Evolutionary conservation across 2,888 invertebrate species (phyloP).

Genomic region (Phymatocera aterrima): DNA sequence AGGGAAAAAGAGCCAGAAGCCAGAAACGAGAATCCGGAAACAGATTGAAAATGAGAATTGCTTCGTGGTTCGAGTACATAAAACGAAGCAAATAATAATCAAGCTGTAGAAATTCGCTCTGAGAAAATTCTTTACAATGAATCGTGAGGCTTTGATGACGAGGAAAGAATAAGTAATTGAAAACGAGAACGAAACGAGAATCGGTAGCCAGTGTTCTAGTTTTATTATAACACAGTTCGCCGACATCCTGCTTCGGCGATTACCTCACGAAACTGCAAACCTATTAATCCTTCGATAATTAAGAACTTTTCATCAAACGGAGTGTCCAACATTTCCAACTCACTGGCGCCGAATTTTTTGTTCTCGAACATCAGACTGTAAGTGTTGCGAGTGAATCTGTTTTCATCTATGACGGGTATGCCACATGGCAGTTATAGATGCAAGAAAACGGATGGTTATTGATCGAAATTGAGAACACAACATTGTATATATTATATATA

Average conservation of each 20-base stretch:
- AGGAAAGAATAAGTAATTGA: not conserved
- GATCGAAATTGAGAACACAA: not conserved
- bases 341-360: too few species aligned
- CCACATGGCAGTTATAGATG: not conserved
- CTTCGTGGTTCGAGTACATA: not conserved
- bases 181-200: not conserved
- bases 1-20: not conserved
- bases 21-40: too few species aligned
- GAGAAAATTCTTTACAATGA: not conserved
- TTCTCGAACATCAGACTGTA: too few species aligned
- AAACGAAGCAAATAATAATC: constrained; percentile 8
- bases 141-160: not conserved
- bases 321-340: too few species aligned
- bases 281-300: too few species aligned
- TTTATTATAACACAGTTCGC: not conserved
- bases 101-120: constrained; percentile 4
- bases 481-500: not conserved
- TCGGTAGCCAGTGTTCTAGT: not conserved
- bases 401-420: too few species aligned
- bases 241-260: too few species aligned
- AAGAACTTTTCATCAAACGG: too few species aligned
- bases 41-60: constrained; percentile 19
- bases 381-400: too few species aligned
- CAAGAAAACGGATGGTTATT: not conserved
- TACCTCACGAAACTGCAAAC: too few species aligned